phyloP scores from a whole-genome alignment of 1,140 invertebrate species.

The Neomicropteryx cornuta region DNA sequence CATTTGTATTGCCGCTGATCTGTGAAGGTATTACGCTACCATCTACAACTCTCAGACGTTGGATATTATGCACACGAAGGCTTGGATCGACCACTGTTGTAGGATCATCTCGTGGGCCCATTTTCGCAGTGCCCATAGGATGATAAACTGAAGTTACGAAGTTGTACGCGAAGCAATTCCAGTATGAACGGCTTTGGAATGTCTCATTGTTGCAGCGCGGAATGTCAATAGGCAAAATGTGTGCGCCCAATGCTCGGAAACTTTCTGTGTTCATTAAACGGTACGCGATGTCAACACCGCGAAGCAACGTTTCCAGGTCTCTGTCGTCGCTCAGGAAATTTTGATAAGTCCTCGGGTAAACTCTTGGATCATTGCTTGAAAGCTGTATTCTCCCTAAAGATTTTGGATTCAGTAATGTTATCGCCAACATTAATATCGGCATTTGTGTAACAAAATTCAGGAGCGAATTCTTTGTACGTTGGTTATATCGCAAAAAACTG shows the following conservation, averaged over 20 bases:
- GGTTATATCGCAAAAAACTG: too few relatives aligned
- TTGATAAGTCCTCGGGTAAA: conserved; percentile 48
- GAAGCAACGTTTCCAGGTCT: conserved; percentile 30
- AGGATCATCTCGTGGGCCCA: conserved; percentile 31
- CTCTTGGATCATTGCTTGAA: conserved; percentile 51
- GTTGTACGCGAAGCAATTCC: conserved; percentile 58
- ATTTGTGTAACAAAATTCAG: too few relatives aligned
- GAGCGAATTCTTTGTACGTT: too few relatives aligned
- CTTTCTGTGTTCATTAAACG: conserved; percentile 47
- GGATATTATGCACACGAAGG: conserved; percentile 24
- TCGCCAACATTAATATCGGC: too few relatives aligned
- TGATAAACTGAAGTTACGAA: conserved; percentile 24
- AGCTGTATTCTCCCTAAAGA: conserved; percentile 35
- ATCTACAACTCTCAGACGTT: conserved; percentile 24
- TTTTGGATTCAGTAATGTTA: conserved; percentile 32
- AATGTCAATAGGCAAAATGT: conserved; percentile 54
- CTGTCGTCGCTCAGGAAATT: conserved; percentile 16
- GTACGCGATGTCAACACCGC: conserved; percentile 23
- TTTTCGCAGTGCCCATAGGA: conserved; percentile 37
- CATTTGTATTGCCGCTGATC: conserved; percentile 65
- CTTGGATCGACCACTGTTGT: conserved; percentile 31
- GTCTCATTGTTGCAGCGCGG: conserved; percentile 53
- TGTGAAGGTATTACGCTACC: conserved; percentile 59
- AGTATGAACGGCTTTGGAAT: conserved; percentile 62
- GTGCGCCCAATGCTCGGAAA: conserved; percentile 59